Evolutionary conservation across 1,140 invertebrate genomes (phyloP).

Genomic region (Marisa cornuarietis): DNA sequence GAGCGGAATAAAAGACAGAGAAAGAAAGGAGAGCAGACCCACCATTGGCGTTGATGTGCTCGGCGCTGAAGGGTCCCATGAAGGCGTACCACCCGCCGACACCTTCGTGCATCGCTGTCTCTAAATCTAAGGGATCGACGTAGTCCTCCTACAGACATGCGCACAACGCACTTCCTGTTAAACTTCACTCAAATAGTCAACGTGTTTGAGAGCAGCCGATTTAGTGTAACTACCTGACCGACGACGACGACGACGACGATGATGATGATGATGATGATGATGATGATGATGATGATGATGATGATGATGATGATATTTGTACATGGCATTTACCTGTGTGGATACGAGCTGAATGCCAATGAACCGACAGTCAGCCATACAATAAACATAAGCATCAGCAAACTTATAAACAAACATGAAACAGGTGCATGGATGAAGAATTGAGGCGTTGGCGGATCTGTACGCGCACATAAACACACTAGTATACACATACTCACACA

Average conservation of each 20-base stretch:
- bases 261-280: background rate
- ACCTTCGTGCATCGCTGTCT: slow-evolving; percentile 93
- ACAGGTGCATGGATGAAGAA: too few relatives aligned
- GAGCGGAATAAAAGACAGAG: background rate
- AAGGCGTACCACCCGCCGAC: slow-evolving; percentile 94
- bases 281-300: background rate
- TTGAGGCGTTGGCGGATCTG: too few relatives aligned
- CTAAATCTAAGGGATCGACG: slow-evolving; percentile 87
- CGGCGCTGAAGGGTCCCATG: slow-evolving; percentile 90
- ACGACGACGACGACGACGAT: background rate
- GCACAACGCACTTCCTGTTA: background rate
- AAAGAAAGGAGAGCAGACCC: slow-evolving; percentile 6
- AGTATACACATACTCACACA: background rate
- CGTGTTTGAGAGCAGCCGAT: background rate
- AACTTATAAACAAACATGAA: too few relatives aligned
- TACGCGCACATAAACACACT: background rate
- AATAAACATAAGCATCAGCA: too few relatives aligned
- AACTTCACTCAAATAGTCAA: background rate
- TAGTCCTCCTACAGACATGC: slow-evolving; percentile 69
- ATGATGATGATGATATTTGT: too few relatives aligned
- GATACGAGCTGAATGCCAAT: too few relatives aligned
- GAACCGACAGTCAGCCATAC: too few relatives aligned
- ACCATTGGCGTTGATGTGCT: slow-evolving; percentile 84
- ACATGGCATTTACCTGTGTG: too few relatives aligned
- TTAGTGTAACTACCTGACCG: background rate